Base-by-base conservation (phyloP, 2,113 vertebrate species). In the Centropristis striata region DNA sequence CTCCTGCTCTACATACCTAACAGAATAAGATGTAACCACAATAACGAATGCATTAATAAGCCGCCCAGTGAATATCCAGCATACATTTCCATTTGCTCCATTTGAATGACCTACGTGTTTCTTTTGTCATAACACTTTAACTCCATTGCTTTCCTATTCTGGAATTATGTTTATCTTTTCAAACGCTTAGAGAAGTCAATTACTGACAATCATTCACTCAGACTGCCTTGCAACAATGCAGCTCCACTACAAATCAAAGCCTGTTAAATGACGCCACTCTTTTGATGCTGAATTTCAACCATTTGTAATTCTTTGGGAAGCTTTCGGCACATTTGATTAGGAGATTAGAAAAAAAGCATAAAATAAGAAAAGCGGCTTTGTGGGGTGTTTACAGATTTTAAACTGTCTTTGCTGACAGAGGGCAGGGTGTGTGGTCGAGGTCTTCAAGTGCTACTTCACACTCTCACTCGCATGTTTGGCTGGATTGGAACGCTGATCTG, bases 401-500 rank as follows among this genome's bases (percentile, higher is more conserved):
- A 95, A 96, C 96, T 95, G 96, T 96, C 95, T 94, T 92, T 49
- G 82, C 76, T 93, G 91, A 89, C 66, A 53, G 71, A 91, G 86
- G 81, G 67, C 94, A 93, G 95, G 93, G 91, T 96, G 96, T 94
- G 88, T 94, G 95, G 94, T 95, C 88, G 88, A 92, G 83, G 76
- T 93, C 86, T 90, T 98, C 93, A 96, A 98, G 97, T 96, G 95
- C 93, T 91, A 95, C 97, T 98, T 96, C 96, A 97, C 94, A 78
- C 58, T 0, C 41, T 64, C 91, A 84, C 91, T 93, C 66, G 8
- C 68, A 75, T 70, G 71, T 89, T 86, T 80, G 49, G 63, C 53
- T 77, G 58, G 77, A 81, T 71, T 80, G 57, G 66, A 67, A 63
- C 74, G 36, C 74, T 80, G 69, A 75, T 81, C 63, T 60, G 55